These are phyloP conservation scores for Drosophila pandora DNA, from an alignment of 1,140 invertebrate species.

Conservation along the genomic window DNA sequence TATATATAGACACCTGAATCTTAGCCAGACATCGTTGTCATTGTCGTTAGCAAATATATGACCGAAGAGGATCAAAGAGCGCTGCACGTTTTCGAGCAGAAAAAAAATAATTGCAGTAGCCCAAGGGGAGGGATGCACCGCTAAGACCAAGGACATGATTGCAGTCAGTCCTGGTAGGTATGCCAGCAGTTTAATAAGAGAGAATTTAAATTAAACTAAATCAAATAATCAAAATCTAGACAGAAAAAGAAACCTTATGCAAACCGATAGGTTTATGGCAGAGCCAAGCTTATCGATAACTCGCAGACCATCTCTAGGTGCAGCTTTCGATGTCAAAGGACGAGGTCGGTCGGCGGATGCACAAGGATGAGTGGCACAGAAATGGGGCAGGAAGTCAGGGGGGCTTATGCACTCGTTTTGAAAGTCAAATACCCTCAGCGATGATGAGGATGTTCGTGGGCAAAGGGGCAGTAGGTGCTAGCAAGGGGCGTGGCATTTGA, in stretches of 20 bases:
- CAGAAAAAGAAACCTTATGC: not conserved
- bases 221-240: not conserved
- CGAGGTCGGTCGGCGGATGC: constrained; percentile 44
- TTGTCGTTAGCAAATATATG: constrained; percentile 80
- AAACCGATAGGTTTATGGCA: not conserved
- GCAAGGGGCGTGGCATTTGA: constrained; percentile 8
- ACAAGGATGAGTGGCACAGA: constrained; percentile 28
- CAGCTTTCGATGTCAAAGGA: constrained; percentile 15
- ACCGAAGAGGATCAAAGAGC: constrained; percentile 76
- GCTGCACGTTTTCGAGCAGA: constrained; percentile 53
- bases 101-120: constrained; percentile 63
- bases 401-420: constrained; percentile 31
- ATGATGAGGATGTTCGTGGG: constrained; percentile 23
- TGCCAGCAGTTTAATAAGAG: not conserved
- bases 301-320: not conserved
- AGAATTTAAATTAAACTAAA: not conserved
- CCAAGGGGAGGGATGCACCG: not conserved
- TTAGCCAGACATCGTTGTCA: constrained; percentile 65
- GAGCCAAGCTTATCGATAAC: not conserved
- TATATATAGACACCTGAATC: constrained; percentile 47
- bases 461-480: not conserved
- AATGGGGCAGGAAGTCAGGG: not conserved
- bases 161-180: not conserved
- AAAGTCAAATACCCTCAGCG: constrained; percentile 61
- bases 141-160: constrained; percentile 8